Evolutionary conservation across 2,797 vertebrate species (phyloP).

Genomic region (Babyrousa celebensis): DNA sequence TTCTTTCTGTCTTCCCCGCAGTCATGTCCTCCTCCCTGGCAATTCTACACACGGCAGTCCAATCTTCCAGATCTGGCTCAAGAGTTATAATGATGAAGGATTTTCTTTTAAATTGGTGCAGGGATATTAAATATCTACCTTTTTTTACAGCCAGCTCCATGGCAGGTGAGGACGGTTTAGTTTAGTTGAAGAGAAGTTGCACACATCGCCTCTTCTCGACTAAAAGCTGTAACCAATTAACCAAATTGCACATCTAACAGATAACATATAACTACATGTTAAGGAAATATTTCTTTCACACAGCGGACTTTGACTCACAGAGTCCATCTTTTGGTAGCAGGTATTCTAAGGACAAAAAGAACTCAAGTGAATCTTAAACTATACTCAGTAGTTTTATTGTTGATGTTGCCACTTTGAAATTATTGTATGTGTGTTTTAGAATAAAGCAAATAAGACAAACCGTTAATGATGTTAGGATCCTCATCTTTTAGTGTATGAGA

Average conservation of each 20-base stretch:
- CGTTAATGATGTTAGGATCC: background rate
- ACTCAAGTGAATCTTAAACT: background rate
- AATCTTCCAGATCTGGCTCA: background rate
- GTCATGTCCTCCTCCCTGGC: background rate
- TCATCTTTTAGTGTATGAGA: slow-evolving; percentile 9
- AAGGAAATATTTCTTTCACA: background rate
- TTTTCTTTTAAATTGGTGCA: background rate
- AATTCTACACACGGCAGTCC: background rate
- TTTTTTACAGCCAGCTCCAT: background rate
- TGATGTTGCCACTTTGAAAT: slow-evolving; percentile 4
- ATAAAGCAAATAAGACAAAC: slow-evolving; percentile 26
- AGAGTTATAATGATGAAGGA: background rate
- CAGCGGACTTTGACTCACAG: background rate
- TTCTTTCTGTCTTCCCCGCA: background rate
- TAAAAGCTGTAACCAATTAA: background rate
- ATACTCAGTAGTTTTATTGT: background rate
- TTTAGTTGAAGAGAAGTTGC: background rate
- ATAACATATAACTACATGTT: background rate
- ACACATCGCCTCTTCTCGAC: background rate
- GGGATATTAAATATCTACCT: background rate
- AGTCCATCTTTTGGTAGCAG: background rate
- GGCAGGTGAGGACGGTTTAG: background rate
- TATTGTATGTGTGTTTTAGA: background rate
- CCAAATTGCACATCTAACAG: background rate
- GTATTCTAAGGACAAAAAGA: slow-evolving; percentile 12